Conservation (phyloP, 1,140 invertebrate species). For the Samia ricini region DNA sequence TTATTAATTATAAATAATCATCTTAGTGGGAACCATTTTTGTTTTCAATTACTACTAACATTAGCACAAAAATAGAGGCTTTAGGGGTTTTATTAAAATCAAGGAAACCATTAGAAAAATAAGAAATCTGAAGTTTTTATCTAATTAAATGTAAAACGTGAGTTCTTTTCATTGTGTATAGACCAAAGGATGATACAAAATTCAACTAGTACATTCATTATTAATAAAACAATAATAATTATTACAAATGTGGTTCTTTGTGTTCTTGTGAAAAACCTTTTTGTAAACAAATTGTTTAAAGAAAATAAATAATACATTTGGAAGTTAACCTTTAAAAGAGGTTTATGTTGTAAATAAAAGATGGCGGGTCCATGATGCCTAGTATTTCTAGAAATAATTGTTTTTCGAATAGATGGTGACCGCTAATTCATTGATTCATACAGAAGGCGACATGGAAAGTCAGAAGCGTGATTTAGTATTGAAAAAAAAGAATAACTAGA, state of each 20-base stretch:
- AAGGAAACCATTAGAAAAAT: too few species aligned
- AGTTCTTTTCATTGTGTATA: too few species aligned
- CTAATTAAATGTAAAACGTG: too few species aligned
- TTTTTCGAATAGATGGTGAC: not conserved
- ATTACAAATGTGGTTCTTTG: too few species aligned
- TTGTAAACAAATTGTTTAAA: too few species aligned
- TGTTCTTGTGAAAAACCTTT: too few species aligned
- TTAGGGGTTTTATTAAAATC: too few species aligned
- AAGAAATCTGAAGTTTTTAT: too few species aligned
- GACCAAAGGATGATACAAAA: too few species aligned
- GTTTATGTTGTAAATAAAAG: not conserved
- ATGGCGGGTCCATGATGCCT: not conserved
- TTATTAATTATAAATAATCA: not conserved
- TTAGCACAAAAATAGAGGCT: too few species aligned
- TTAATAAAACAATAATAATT: too few species aligned
- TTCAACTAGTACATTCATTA: too few species aligned
- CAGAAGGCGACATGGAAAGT: constrained; percentile 31
- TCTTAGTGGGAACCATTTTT: not conserved
- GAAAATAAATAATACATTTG: not conserved
- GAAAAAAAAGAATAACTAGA: constrained; percentile 44
- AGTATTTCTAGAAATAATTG: not conserved
- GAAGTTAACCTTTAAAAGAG: not conserved
- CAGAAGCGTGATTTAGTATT: constrained; percentile 63
- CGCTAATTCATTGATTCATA: constrained; percentile 8
- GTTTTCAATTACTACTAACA: not conserved